These are phyloP conservation scores for Helarctos malayanus DNA, from an alignment of 2,797 vertebrate species.

Conservation along the genomic window DNA sequence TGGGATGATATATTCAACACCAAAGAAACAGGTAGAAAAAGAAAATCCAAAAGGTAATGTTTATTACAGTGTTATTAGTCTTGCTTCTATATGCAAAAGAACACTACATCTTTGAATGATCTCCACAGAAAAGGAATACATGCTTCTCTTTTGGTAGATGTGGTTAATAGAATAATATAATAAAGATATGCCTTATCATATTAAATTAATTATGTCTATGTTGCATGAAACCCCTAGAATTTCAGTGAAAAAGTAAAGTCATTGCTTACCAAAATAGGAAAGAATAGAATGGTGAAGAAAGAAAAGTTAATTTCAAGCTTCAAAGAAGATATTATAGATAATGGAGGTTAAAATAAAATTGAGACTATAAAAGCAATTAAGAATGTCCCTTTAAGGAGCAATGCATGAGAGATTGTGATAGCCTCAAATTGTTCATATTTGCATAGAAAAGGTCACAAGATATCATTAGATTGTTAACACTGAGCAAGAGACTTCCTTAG, in stretches of 20 bases:
- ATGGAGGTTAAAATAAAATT: constrained; percentile 81
- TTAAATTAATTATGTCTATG: constrained; percentile 27
- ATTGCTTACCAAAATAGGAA: constrained; percentile 66
- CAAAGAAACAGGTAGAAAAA: not conserved
- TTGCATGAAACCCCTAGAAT: not conserved
- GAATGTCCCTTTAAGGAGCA: constrained; percentile 70
- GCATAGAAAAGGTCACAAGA: constrained; percentile 79
- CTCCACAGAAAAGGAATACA: not conserved
- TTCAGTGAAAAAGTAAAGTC: constrained; percentile 27
- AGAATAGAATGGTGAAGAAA: constrained; percentile 46
- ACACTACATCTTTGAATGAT: not conserved
- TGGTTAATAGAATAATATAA: constrained; percentile 10
- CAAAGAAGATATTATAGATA: constrained; percentile 77
- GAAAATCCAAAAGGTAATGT: not conserved
- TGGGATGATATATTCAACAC: not conserved
- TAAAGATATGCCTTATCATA: not conserved
- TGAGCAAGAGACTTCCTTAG: constrained; percentile 42
- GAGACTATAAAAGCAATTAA: constrained; percentile 80
- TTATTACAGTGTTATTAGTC: not conserved
- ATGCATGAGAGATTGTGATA: constrained; percentile 65
- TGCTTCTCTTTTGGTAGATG: not conserved
- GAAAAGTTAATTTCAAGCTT: constrained; percentile 83
- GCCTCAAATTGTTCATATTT: constrained; percentile 79
- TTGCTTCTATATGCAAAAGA: not conserved
- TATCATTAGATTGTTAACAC: constrained; percentile 70